Conservation (phyloP, 2,113 vertebrate genomes). For the Ochotona curzoniae region DNA sequence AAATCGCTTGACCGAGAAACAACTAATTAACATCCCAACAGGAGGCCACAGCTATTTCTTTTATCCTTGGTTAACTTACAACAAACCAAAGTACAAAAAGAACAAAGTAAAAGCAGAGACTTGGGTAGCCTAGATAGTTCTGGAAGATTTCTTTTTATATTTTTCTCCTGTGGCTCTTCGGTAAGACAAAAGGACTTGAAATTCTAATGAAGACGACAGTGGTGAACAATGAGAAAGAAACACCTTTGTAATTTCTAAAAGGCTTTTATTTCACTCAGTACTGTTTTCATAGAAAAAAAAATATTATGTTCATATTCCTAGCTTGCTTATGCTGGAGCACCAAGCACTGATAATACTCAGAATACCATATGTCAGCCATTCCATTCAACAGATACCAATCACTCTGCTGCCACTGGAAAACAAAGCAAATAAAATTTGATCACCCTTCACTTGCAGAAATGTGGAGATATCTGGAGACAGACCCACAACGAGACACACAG, state of each 20-base stretch:
- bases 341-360: constrained; percentile 16
- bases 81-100: constrained; percentile 59
- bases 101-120: neutral
- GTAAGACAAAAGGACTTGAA: constrained; percentile 54
- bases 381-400: constrained; percentile 22
- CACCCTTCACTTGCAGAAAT: neutral
- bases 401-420: neutral
- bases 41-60: constrained; percentile 57
- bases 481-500: neutral
- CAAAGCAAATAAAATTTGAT: neutral
- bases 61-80: constrained; percentile 61
- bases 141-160: constrained; percentile 3
- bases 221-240: constrained; percentile 41
- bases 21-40: constrained; percentile 68
- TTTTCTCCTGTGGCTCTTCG: constrained; percentile 28
- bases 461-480: neutral
- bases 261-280: constrained; percentile 22
- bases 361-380: constrained; percentile 9
- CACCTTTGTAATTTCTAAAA: constrained; percentile 57
- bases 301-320: neutral
- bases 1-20: constrained; percentile 67
- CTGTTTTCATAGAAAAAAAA: constrained; percentile 40
- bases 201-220: constrained; percentile 45
- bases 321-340: constrained; percentile 53
- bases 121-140: neutral